Base-by-base conservation (phyloP, 1,140 invertebrate species). In the Adoxophyes honmai region DNA sequence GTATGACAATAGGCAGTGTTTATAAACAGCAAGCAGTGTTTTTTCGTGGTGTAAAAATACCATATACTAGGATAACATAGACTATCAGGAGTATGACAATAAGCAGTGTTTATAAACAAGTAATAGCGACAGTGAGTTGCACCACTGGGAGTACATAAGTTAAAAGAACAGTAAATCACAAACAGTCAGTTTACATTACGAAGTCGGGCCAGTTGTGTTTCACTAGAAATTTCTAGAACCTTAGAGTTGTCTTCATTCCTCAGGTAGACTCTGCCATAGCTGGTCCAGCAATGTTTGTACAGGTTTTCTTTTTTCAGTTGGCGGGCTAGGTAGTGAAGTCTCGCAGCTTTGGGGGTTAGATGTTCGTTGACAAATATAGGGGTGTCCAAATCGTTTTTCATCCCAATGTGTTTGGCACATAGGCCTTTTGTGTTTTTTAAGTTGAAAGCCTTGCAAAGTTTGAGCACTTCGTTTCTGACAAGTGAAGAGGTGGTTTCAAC, bases 281-380 rank as follows among this genome's bases (percentile, higher is more conserved):
- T 58, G 0, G 64, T 63, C 64, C 64, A 67, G 35, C 64, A 67
- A 14, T 52, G 58, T 42, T 63, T 67, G 14, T 63, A 63, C 0
- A 52, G 52, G 4, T 63, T 62, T n/a, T 52, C 10, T 33, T 15
- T 35, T 51, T 58, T 55, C 10, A 62, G 38, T 4, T 60, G 58
- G 48, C 60, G 48, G 1, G 60, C 65, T 2, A 67, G 39, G n/a
- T 60, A 64, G 34, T 53, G 59, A n/a, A 68, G 53, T 16, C 58
- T 44, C 0, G 61, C 8, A 0, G 56, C 28, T 13, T 15, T 28
- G 3, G 54, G 51, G n/a, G 64, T 62, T 0, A 63, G 42, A 33
- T 63, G 57, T 61, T 67, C 61, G 0, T 55, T 11, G 0, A 64
- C n/a, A 33, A 52, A 64, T 1, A 67, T 60, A 0, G 61, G 61